phyloP scores from a whole-genome alignment of 2,797 vertebrate genomes.

The Tachyglossus aculeatus region DNA sequence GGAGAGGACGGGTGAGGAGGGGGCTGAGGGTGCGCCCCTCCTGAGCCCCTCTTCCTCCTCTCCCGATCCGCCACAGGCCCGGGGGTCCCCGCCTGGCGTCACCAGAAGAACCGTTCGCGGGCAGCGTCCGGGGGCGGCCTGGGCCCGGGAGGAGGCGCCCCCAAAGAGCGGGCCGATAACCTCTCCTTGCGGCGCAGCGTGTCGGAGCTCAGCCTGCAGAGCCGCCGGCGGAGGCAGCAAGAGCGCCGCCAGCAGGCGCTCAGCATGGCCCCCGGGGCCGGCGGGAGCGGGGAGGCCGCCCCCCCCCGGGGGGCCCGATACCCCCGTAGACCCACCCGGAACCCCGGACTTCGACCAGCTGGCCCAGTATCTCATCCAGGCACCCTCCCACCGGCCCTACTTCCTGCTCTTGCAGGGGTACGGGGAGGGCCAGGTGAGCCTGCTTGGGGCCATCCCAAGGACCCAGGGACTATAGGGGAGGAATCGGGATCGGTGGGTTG shows the following conservation, averaged over 20 bases:
- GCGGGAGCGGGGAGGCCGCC: neutral
- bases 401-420: conserved; percentile 91
- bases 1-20: no score
- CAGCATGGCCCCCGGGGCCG: conserved; percentile 81
- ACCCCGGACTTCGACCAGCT: conserved; percentile 87
- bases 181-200: conserved; percentile 88
- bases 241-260: conserved; percentile 84
- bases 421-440: conserved; percentile 87
- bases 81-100: conserved; percentile 44
- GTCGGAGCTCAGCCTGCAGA: conserved; percentile 91
- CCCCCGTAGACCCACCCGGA: conserved; percentile 66
- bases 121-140: conserved; percentile 83
- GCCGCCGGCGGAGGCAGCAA: conserved; percentile 82
- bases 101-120: conserved; percentile 76
- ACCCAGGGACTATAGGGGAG: neutral
- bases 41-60: neutral
- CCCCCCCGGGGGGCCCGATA: neutral
- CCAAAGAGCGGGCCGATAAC: conserved; percentile 82
- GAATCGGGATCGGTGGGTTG: neutral
- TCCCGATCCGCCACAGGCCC: conserved; percentile 10
- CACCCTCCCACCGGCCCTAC: conserved; percentile 88
- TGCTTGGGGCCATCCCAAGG: neutral
- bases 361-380: conserved; percentile 91
- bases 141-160: conserved; percentile 81
- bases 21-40: no score